A percentile compares a stretch with the other conserved stretches of the same genome.
phyloP scores from a whole-genome alignment of 2,797 vertebrate genomes.

The Eremophila alpestris region DNA sequence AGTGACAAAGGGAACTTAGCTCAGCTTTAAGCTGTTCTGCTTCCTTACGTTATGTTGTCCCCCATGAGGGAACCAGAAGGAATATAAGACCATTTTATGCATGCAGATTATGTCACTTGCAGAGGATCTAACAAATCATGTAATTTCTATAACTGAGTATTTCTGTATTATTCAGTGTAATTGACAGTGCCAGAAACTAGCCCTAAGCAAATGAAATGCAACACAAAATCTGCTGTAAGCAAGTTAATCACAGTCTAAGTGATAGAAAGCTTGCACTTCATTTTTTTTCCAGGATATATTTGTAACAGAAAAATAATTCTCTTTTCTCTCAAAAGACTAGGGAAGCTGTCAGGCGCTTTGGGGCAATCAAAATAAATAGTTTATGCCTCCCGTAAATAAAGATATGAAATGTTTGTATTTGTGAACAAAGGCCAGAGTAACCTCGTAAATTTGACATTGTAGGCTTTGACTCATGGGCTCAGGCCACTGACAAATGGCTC shows the following conservation, averaged over 20 bases:
- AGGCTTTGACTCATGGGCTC: background rate
- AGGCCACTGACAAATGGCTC: background rate
- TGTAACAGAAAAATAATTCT: constrained; percentile 43
- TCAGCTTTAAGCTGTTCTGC: background rate
- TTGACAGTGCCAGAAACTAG: constrained; percentile 56
- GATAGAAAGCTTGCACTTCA: constrained; percentile 44
- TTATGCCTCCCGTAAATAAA: constrained; percentile 35
- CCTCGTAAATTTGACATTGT: background rate
- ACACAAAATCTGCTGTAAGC: constrained; percentile 45
- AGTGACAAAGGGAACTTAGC: background rate
- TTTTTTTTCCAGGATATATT: constrained; percentile 43
- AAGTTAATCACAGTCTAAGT: constrained; percentile 59
- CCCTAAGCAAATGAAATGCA: constrained; percentile 51
- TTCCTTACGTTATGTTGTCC: background rate
- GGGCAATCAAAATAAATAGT: constrained; percentile 42
- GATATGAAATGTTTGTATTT: constrained; percentile 31
- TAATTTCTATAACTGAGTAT: constrained; percentile 26
- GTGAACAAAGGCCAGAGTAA: constrained; percentile 8
- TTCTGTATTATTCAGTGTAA: constrained; percentile 50
- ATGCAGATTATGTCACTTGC: constrained; percentile 10
- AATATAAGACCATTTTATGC: background rate
- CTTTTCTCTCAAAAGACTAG: constrained; percentile 38
- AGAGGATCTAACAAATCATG: background rate
- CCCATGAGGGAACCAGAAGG: background rate
- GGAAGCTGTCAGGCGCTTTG: background rate